phyloP scores from a whole-genome alignment of 2,797 vertebrate species.

The Epinephelus malabaricus region DNA sequence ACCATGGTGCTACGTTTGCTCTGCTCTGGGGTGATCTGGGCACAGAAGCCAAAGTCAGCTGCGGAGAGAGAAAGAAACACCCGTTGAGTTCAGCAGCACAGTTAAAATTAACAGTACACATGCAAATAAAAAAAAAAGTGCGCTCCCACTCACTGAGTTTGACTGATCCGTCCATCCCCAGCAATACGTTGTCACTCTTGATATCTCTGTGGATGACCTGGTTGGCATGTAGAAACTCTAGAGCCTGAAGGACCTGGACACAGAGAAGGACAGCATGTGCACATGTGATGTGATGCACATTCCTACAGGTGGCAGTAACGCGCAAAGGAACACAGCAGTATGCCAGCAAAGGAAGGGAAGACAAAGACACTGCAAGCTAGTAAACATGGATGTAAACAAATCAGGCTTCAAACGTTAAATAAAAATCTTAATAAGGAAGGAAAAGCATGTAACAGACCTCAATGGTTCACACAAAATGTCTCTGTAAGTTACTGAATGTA shows the following conservation, averaged over 20 bases:
- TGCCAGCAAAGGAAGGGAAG: background rate
- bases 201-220: conserved; percentile 99
- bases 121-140: background rate
- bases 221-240: conserved; percentile 97
- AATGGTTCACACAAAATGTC: background rate
- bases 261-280: background rate
- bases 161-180: conserved; percentile 99
- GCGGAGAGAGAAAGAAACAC: conserved; percentile 29
- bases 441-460: background rate
- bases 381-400: background rate
- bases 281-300: background rate
- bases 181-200: conserved; percentile 98
- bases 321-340: background rate
- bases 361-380: background rate
- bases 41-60: conserved; percentile 99
- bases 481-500: background rate
- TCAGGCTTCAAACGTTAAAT: no score
- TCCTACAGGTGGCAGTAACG: conserved; percentile 6
- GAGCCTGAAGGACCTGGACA: conserved; percentile 93
- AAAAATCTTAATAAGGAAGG: background rate
- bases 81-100: background rate
- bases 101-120: background rate
- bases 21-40: conserved; percentile 99
- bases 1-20: conserved; percentile 99
- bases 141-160: conserved; percentile 90